Base-by-base conservation (phyloP, 2,113 vertebrate genomes). In the Rhynchomys soricoides region DNA sequence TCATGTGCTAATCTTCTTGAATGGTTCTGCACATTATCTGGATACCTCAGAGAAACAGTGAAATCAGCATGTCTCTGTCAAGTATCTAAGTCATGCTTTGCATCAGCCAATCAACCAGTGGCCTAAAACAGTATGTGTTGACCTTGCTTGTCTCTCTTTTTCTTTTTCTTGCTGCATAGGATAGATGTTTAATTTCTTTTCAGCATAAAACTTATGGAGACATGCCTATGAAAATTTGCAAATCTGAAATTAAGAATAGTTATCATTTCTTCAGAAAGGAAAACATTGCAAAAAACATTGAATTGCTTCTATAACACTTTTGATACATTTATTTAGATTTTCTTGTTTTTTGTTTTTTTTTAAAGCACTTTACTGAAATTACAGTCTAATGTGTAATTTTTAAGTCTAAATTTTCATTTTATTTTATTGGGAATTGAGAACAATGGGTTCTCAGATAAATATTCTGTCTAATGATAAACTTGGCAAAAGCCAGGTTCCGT, bases 281-380 rank as follows among this genome's bases (percentile, higher is more conserved):
- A 6, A 45, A 71, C 40, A 68, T 7, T 92, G 13, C 10, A 50
- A 57, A 50, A 57, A 94, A 83, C 7, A 83, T 85, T 79, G 94
- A 94, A 91, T 78, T 50, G 31, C 21, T 90, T 95, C 62, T 50
- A 48, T 52, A 59, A 59, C 5, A 70, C 45, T 88, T 95, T 85
- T 71, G 66, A 95, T 52, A 31, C 52, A 93, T 75, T 77, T 17
- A 81, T 57, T 95, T 43, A 73, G n/a, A 92, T 64, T 79, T 86
- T 92, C 93, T 91, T 34, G 34, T 45, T 89, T 95, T 94, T 62
- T 24, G 34, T 87, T 83, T 3, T 19, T 50, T 89, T 95, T 94
- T 64, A 16, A 34, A 83, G 5, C 4, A 57, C 50, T 87, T 87
- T 93, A 45, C 40, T 78, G 77, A 92, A 95, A 95, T 40, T 31